Base-by-base conservation (phyloP, 2,113 vertebrate genomes). In the Pseudorectes ferrugineus region DNA sequence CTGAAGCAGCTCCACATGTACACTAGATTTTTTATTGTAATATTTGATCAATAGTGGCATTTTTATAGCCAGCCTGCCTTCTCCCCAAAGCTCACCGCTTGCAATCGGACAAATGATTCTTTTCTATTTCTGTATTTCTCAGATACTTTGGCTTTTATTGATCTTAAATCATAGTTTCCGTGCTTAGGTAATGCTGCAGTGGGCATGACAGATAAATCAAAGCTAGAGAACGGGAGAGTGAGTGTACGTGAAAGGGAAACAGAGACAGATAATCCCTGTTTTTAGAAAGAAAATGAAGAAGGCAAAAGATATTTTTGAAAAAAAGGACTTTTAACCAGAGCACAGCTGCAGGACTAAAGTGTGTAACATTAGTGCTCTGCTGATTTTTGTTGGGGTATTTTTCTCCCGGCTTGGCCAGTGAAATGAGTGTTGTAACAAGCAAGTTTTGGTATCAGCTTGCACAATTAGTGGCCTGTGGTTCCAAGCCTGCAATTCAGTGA, bases 381-480 rank as follows among this genome's bases (percentile, higher is more conserved):
- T 95, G 91, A 93, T 89, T 96, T 94, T 91, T 94, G 88, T 93
- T 92, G 95, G 89, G 84, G 73, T 91, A 80, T 93, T 94, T 95
- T 93, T 79, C 92, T 79, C 79, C 70, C 14, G 0, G 74, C 90
- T 92, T 80, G 88, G 88, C 88, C 92, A 87, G 92, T 62, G 91
- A 83, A 95, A 93, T 88, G 91, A 91, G 91, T 91, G 91, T 95
- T 94, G 92, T 96, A 96, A 97, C 93, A 96, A 96, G 96, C 96
- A 96, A 97, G 95, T 95, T 95, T 96, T 95, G 94, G 88, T 95
- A 96, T 97, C 93, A 91, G 92, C 96, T 96, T 97, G 92, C 97
- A 96, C 92, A 95, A 96, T 97, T 97, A 97, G 96, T 95, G 95
- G 92, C 93, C 97, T 86, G 96, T 96, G 97, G 96, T 96, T 96